A percentile compares a stretch with the other conserved stretches of the same genome.
These are phyloP conservation scores for Phalacrocorax pelagicus DNA, from an alignment of 2,113 vertebrate species.

Conservation along the genomic window DNA sequence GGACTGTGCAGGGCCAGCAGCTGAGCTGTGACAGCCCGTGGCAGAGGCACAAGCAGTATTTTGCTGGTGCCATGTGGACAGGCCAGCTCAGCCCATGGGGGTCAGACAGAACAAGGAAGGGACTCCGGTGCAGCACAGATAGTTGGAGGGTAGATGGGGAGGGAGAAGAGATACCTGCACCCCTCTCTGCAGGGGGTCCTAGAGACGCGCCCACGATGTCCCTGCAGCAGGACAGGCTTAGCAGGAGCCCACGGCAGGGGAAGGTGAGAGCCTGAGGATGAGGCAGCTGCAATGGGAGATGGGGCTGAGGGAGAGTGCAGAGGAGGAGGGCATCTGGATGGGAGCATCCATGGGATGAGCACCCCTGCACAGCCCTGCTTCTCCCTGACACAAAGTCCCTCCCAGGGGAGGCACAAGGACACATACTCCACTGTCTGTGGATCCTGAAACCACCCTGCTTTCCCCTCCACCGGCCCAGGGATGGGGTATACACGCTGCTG, in stretches of 20 bases:
- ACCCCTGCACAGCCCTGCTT: background rate
- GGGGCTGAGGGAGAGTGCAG: background rate
- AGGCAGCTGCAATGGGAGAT: background rate
- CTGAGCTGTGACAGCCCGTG: fast-evolving
- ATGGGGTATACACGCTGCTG: fast-evolving
- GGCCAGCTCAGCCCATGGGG: background rate
- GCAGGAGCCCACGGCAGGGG: background rate
- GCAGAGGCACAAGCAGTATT: background rate
- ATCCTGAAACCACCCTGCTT: background rate
- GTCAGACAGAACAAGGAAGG: no score
- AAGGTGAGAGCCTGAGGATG: fast-evolving
- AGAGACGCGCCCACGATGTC: fast-evolving
- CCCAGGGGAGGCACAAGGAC: background rate
- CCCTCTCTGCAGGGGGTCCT: background rate
- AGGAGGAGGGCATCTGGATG: background rate
- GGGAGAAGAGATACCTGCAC: background rate
- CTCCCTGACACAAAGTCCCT: background rate
- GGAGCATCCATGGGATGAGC: background rate
- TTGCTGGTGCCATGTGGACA: background rate
- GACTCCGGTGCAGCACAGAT: background rate
- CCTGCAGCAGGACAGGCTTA: background rate
- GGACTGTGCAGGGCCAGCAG: fast-evolving
- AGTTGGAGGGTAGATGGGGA: background rate
- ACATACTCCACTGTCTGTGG: background rate
- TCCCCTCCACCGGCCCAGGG: background rate